A percentile compares a stretch with the other conserved stretches of the same genome.
Evolutionary conservation across 1,140 invertebrate genomes (phyloP).

Genomic region (Frieseomelitta varia): DNA sequence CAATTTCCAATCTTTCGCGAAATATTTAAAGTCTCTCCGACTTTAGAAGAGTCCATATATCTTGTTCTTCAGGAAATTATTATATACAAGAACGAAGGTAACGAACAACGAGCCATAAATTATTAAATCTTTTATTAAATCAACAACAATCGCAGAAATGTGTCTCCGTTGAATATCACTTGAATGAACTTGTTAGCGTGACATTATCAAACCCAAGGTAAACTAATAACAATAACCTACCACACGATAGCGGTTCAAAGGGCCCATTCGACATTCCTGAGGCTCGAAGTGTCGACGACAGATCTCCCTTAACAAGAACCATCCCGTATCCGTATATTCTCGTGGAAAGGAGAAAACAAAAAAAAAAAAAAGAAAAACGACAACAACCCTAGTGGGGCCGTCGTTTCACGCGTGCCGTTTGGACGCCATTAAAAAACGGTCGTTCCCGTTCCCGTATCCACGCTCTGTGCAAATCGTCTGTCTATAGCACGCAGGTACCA

Average conservation of each 20-base stretch:
- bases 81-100: too few relatives aligned
- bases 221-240: neutral
- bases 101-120: neutral
- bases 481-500: neutral
- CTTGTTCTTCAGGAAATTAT: neutral
- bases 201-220: too few relatives aligned
- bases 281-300: neutral
- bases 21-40: neutral
- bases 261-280: neutral
- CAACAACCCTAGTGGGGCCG: neutral
- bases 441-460: too few relatives aligned
- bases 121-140: neutral
- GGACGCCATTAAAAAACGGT: neutral
- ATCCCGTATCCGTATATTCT: too few relatives aligned
- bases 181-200: neutral
- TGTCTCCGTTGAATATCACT: neutral
- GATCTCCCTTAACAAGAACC: neutral
- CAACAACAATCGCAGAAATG: too few relatives aligned
- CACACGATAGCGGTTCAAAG: neutral
- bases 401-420: neutral
- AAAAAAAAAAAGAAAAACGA: neutral
- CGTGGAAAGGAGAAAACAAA: neutral
- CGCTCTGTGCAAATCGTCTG: neutral
- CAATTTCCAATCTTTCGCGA: neutral
- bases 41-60: neutral